Evolutionary conservation across 2,888 invertebrate genomes (phyloP).

Genomic region (Mythimna pallens): DNA sequence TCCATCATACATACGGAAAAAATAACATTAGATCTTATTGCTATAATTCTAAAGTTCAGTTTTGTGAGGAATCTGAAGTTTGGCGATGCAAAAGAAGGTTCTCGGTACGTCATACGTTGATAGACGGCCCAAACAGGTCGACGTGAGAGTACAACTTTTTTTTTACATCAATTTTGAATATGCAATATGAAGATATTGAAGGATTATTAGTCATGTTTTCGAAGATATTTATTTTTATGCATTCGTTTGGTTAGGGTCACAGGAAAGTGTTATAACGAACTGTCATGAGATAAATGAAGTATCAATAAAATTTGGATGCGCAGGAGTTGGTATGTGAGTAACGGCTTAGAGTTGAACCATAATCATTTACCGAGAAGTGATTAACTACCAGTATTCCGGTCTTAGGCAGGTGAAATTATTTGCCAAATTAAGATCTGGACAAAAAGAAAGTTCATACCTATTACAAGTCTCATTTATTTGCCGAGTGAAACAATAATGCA

Average conservation of each 20-base stretch:
- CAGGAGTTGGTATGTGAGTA: constrained; percentile 23
- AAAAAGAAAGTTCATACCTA: constrained; percentile 28
- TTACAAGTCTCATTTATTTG: constrained; percentile 31
- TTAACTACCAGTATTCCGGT: constrained; percentile 1
- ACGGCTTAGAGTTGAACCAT: constrained; percentile 9
- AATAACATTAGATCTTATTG: constrained; percentile 61
- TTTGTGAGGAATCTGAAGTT: constrained; percentile 30
- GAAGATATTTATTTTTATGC: constrained; percentile 75
- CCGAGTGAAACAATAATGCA: constrained; percentile 22
- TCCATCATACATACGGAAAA: constrained; percentile 56
- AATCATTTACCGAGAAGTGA: constrained; percentile 13
- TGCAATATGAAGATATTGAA: constrained; percentile 88
- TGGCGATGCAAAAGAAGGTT: constrained; percentile 60
- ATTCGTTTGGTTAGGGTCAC: constrained; percentile 73
- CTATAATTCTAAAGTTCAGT: constrained; percentile 61
- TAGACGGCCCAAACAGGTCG: constrained; percentile 85
- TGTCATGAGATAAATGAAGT: constrained; percentile 73
- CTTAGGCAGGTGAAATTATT: constrained; percentile 6
- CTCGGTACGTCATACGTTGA: constrained; percentile 87
- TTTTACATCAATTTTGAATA: constrained; percentile 82
- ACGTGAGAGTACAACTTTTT: constrained; percentile 79
- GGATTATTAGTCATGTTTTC: constrained; percentile 83
- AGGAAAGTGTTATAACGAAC: constrained; percentile 76
- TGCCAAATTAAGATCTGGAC: constrained; percentile 10
- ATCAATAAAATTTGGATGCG: constrained; percentile 52